Evolutionary conservation across 2,888 invertebrate genomes (phyloP).

Genomic region (Deroplatys truncata): DNA sequence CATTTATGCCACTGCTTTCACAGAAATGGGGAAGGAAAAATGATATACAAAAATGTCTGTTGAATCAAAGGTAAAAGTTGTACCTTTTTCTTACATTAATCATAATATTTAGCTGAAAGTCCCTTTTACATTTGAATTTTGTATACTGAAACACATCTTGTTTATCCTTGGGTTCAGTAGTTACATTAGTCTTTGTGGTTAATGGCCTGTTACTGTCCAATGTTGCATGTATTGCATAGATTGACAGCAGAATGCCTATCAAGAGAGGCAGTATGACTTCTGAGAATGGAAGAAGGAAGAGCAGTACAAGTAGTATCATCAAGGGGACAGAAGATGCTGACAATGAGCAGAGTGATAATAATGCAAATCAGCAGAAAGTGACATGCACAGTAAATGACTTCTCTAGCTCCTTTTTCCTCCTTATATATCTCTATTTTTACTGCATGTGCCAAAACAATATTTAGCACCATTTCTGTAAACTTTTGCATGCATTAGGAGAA

Average conservation of each 20-base stretch:
- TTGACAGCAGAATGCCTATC: slow-evolving; percentile 13
- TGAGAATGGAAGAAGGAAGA: slow-evolving; percentile 9
- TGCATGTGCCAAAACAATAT: not conserved
- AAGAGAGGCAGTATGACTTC: not conserved
- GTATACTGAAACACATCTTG: not conserved
- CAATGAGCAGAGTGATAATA: not conserved
- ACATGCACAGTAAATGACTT: not conserved
- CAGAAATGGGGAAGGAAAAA: too few relatives aligned
- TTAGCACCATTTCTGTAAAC: not conserved
- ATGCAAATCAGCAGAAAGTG: not conserved
- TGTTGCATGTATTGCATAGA: slow-evolving; percentile 18
- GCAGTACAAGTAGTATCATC: not conserved
- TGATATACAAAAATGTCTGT: too few relatives aligned
- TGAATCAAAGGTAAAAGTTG: too few relatives aligned
- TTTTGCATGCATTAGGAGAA: too few relatives aligned
- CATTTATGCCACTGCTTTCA: too few relatives aligned
- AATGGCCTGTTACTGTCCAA: not conserved
- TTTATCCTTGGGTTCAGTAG: not conserved
- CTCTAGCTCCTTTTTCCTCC: not conserved
- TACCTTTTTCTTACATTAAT: too few relatives aligned
- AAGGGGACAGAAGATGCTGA: not conserved
- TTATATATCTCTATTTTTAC: not conserved
- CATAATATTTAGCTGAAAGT: too few relatives aligned
- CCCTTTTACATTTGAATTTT: too few relatives aligned
- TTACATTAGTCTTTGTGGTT: not conserved